Percentiles rank a stretch among this genome's conserved stretches.
These are phyloP conservation scores for Papilio elwesi DNA, from an alignment of 2,888 invertebrate species.

Conservation along the genomic window DNA sequence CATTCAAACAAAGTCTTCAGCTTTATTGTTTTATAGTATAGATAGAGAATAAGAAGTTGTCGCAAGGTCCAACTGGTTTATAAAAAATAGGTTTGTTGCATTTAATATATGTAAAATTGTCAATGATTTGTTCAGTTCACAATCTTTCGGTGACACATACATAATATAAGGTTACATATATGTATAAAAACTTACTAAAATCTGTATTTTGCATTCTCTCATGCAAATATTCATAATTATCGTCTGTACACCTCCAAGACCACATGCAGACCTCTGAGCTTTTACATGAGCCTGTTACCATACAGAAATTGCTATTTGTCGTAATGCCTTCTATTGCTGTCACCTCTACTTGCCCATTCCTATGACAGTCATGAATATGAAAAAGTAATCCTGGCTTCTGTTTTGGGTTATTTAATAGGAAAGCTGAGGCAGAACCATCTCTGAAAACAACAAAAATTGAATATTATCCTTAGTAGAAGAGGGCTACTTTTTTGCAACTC, in stretches of 20 bases:
- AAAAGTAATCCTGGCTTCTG: constrained; percentile 56
- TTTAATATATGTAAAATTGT: too few relatives aligned
- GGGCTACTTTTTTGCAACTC: too few relatives aligned
- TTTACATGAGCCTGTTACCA: constrained; percentile 61
- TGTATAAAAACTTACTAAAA: constrained; percentile 38
- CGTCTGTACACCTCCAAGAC: constrained; percentile 44
- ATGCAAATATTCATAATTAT: constrained; percentile 39
- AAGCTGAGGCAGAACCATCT: constrained; percentile 70
- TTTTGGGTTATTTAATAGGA: constrained; percentile 51
- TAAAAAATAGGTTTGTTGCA: too few relatives aligned
- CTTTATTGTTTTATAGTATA: too few relatives aligned
- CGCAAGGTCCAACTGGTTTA: too few relatives aligned
- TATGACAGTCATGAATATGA: constrained; percentile 66
- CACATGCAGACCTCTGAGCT: constrained; percentile 58
- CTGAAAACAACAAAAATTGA: constrained; percentile 54
- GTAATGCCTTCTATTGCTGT: constrained; percentile 66
- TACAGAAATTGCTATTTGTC: constrained; percentile 46
- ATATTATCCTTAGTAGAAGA: not conserved
- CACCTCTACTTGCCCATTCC: constrained; percentile 66
- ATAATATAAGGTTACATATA: not conserved
- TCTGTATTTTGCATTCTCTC: constrained; percentile 26
- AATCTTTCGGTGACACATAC: too few relatives aligned
- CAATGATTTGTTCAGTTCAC: too few relatives aligned
- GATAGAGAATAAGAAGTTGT: too few relatives aligned
- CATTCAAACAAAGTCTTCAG: too few relatives aligned